Base-by-base conservation (phyloP, 2,888 invertebrate species). In the Hedychridium roseum region DNA sequence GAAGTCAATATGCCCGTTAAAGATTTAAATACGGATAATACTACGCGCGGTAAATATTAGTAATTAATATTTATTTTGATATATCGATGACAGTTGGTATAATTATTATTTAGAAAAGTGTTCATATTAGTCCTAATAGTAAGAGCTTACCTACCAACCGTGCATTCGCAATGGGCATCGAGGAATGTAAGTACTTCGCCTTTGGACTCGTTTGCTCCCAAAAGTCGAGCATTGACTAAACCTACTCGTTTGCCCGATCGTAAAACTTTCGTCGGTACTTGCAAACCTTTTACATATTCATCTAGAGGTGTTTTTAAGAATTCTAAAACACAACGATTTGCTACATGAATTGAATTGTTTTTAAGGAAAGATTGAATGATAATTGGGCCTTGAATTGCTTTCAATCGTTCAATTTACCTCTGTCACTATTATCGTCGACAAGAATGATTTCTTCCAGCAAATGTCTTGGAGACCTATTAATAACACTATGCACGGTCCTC, bases 131-230 rank as follows among this genome's bases (percentile, higher is more conserved):
- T 36, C 20, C 12, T 36, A 50, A 49, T 57, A 46, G 46, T 43
- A 53, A 60, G 61, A 66, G 66, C 71, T 73, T 65, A 76, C 88
- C 87, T 86, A 72, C 91, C 90, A 67, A 82, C 82, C 46, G 91
- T 89, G 67, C 92, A 92, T 83, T 96, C 96, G 79, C 94, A 94
- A 79, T 97, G 97, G 21, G 95, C 94, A 78, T 97, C 97, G 9
- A 97, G 81, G 73, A 96, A 97, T 2, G 94, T 92, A 36, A 97
- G 82, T 5, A 91, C 89, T 64, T 88, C 86, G 1, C 92, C 94
- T 34, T 78, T 80, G 0, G 92, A 90, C 57, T 83, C 79, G 36
- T 81, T 80, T 0, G 92, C 91, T 32, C 94, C 94, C 74, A 89
- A 80, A 23, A 96, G 81, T 46, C 95, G 83, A 0, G 95, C 94